These are phyloP conservation scores for Turdus rufiventris DNA, from an alignment of 2,113 vertebrate genomes.

Conservation along the genomic window DNA sequence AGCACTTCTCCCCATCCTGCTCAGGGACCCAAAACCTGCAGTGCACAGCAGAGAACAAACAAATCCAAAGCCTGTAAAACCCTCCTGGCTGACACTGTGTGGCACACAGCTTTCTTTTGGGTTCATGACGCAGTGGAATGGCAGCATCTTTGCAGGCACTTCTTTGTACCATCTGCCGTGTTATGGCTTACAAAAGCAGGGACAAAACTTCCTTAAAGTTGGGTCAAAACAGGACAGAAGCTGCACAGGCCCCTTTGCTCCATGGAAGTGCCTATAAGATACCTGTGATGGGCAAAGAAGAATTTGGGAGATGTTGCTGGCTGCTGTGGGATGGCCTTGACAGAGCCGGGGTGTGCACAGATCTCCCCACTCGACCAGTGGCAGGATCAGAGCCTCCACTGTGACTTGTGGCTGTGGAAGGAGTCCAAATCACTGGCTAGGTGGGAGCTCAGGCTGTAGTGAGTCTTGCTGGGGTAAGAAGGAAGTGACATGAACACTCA, in stretches of 20 bases:
- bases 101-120: background rate
- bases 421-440: background rate
- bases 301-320: background rate
- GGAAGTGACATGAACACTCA: fast-evolving
- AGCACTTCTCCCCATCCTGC: background rate
- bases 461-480: background rate
- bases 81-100: background rate
- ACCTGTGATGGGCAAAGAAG: background rate
- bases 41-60: background rate
- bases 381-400: background rate
- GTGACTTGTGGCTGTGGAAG: background rate
- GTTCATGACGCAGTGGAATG: background rate
- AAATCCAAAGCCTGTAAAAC: background rate
- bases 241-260: fast-evolving
- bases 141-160: background rate
- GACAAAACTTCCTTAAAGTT: background rate
- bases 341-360: fast-evolving
- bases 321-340: fast-evolving
- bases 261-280: background rate
- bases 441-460: background rate
- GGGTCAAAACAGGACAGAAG: background rate
- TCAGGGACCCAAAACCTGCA: fast-evolving
- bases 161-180: background rate
- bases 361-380: fast-evolving
- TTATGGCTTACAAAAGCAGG: background rate